Conservation (phyloP, 1,140 invertebrate species). For the Prorops nasuta region DNA sequence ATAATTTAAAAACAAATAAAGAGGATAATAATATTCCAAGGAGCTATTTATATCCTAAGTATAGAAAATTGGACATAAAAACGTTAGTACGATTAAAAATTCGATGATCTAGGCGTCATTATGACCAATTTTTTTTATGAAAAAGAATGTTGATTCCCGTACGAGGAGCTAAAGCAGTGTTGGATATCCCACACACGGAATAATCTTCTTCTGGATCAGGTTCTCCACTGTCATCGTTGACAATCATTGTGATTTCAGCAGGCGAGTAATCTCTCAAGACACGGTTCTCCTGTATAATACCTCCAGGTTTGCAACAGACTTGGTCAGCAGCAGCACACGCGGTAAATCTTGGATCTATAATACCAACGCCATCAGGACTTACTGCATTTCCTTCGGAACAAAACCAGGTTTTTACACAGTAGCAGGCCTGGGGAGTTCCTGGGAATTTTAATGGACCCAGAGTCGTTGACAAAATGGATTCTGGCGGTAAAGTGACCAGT, state of each 20-base stretch:
- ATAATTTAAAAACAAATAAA: too few relatives aligned
- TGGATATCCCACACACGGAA: not conserved
- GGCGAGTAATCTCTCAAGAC: not conserved
- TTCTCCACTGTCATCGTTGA: not conserved
- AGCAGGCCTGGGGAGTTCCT: conserved; percentile 36
- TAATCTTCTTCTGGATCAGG: not conserved
- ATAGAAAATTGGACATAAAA: too few relatives aligned
- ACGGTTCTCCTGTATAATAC: conserved; percentile 3
- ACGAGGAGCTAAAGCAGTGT: not conserved
- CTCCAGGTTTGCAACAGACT: conserved; percentile 37
- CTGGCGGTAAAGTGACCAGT: not conserved
- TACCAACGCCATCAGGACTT: conserved; percentile 23
- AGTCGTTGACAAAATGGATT: not conserved
- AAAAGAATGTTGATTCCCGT: not conserved
- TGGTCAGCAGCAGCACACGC: conserved; percentile 32
- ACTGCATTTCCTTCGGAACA: conserved; percentile 33
- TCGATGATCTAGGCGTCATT: too few relatives aligned
- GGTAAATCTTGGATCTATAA: conserved; percentile 43
- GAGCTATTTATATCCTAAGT: too few relatives aligned
- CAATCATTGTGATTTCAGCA: not conserved
- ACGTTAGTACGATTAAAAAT: too few relatives aligned
- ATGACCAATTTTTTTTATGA: not conserved
- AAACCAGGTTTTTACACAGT: conserved; percentile 31
- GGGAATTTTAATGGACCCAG: conserved; percentile 18
- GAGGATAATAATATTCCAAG: too few relatives aligned